These are phyloP conservation scores for Channallabes apus DNA, from an alignment of 2,797 vertebrate species.

Conservation along the genomic window DNA sequence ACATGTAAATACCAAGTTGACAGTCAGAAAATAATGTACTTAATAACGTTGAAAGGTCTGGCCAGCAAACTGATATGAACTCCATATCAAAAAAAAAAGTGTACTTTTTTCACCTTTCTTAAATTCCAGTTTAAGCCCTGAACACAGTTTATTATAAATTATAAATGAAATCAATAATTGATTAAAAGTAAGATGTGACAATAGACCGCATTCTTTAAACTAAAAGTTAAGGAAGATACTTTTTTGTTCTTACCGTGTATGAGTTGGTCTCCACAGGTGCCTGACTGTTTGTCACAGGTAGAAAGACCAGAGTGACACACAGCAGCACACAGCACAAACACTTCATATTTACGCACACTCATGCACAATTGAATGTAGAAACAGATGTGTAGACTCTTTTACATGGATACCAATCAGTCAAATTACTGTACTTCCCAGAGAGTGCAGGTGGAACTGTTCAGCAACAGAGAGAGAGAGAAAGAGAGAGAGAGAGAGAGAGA, in stretches of 20 bases:
- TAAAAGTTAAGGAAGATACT: neutral
- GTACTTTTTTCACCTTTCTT: neutral
- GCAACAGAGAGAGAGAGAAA: neutral
- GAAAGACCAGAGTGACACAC: constrained; percentile 46
- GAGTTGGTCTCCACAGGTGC: constrained; percentile 67
- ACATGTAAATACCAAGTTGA: neutral
- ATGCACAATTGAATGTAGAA: constrained; percentile 22
- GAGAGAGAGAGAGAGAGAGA: neutral
- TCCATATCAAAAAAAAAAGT: neutral
- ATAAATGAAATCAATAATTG: neutral
- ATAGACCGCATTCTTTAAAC: neutral
- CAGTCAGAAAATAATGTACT: neutral
- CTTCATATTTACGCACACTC: constrained; percentile 55
- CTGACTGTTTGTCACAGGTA: constrained; percentile 62
- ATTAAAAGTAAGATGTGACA: neutral
- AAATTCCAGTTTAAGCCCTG: neutral
- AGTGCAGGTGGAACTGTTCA: constrained; percentile 11
- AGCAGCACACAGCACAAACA: constrained; percentile 38
- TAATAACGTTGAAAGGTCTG: neutral
- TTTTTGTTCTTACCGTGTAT: constrained; percentile 67
- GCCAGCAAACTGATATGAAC: neutral
- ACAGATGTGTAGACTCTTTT: constrained; percentile 39
- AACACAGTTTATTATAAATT: neutral
- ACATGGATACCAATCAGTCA: neutral
- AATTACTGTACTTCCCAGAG: neutral